Conservation (phyloP, 23 tunicate genomes). For the Phallusia fumigata region DNA sequence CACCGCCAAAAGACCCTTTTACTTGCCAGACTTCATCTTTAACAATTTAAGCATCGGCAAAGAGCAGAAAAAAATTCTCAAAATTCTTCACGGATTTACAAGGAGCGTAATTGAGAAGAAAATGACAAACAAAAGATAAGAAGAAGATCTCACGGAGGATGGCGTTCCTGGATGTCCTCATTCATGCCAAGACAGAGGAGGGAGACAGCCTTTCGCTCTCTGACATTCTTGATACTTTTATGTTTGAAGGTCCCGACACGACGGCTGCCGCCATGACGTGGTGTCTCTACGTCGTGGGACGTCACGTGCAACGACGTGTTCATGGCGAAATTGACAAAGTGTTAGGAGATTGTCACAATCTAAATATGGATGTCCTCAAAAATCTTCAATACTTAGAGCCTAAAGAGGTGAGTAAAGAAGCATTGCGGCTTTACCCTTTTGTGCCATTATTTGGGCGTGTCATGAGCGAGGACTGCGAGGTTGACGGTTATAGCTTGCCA, state of each 20-base stretch:
- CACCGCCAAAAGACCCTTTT: constrained; percentile 70
- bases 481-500: constrained; percentile 39
- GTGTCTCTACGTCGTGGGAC: constrained; percentile 74
- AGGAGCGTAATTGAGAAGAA: constrained; percentile 50
- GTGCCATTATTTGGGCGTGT: constrained; percentile 36
- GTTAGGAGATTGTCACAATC: neutral
- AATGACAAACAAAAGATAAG: neutral
- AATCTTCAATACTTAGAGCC: constrained; percentile 39
- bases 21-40: constrained; percentile 58
- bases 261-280: constrained; percentile 99
- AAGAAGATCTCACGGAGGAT: constrained; percentile 24
- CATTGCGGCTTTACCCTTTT: constrained; percentile 41
- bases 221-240: constrained; percentile 97
- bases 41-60: constrained; percentile 27
- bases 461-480: constrained; percentile 19
- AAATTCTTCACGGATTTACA: too few species aligned
- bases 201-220: constrained; percentile 48
- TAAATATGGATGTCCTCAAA: constrained; percentile 40
- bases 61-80: constrained; percentile 28
- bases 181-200: too few species aligned
- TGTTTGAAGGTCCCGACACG: constrained; percentile 98
- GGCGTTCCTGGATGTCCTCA: too few species aligned
- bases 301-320: constrained; percentile 52
- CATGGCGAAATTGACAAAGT: constrained; percentile 76
- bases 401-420: constrained; percentile 47